Evolutionary conservation across 2,113 vertebrate species (phyloP), one percentile per base, ranked within the genome.

Genomic region (Ptilonorhynchus violaceus): DNA sequence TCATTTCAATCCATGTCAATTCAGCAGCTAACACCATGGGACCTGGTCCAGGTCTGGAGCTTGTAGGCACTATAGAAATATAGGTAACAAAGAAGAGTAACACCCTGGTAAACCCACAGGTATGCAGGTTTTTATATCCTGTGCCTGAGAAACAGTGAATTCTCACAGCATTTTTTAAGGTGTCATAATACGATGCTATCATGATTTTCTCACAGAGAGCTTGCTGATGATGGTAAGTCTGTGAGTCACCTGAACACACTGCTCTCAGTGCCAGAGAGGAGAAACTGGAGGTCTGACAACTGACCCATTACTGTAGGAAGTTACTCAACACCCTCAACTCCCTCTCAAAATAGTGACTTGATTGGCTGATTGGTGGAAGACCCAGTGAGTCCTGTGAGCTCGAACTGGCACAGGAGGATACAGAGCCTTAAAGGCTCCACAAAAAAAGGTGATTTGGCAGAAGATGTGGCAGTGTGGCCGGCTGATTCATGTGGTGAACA

Each of bases 131-230:
- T 85, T 83, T 49, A 42, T 41, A 17, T 37, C 16, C 49, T 42
- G 41, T 60, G 41, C 17, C 59, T 52, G 37, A 92, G 39, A 86
- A 94, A 60, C 24, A 75, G 17, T 10, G 22, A 88, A 69, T 69
- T 88, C 49, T 73, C n/a, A 23, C 41, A 52, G 35, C 22, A n/a
- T 41, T 89, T 88, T 55, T 94, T 28, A 92, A 88, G 33, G 27
- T 64, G 15, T 42, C 15, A 10, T 52, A 66, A 44, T 44, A 87
- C 1, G 0, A 50, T 0, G 0, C 25, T 82, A 23, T 35, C 12
- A 16, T 11, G 37, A 58, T 59, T 82, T 81, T 62, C 75, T 92
- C 56, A 62, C 17, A 14, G 76, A 72, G 35, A 74, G 24, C 46
- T 64, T 74, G 37, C 68, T 66, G 55, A 4, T 58, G n/a, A 13